A percentile compares a stretch with the other conserved stretches of the same genome.
These are phyloP conservation scores for Napeogenes sylphis DNA, from an alignment of 2,888 invertebrate genomes.

Conservation along the genomic window DNA sequence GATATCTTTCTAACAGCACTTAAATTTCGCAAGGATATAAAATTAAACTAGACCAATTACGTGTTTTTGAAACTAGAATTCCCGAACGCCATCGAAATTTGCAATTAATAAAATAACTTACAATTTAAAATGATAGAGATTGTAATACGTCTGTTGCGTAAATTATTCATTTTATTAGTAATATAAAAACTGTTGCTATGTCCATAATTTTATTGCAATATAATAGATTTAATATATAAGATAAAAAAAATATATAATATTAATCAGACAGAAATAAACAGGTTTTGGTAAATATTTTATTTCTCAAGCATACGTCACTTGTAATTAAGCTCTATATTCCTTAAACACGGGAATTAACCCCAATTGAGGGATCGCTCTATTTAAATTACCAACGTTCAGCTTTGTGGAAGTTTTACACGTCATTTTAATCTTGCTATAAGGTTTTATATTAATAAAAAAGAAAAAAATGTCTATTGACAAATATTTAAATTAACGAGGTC, in stretches of 20 bases:
- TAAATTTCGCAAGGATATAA: too few species aligned
- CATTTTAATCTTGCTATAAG: conserved; percentile 54
- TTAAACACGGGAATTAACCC: conserved; percentile 77
- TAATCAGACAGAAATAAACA: not conserved
- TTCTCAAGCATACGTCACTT: conserved; percentile 45
- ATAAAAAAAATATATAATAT: not conserved
- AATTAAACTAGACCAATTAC: conserved; percentile 20
- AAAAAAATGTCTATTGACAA: conserved; percentile 23
- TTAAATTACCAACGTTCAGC: conserved; percentile 75
- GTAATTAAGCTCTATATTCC: conserved; percentile 75
- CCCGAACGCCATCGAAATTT: conserved; percentile 15
- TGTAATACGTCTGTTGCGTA: not conserved
- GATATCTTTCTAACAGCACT: conserved; percentile 8
- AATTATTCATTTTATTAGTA: too few species aligned
- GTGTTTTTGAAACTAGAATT: conserved; percentile 25
- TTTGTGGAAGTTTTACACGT: conserved; percentile 75
- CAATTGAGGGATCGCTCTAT: conserved; percentile 77
- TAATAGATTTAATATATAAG: too few species aligned
- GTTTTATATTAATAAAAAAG: too few species aligned
- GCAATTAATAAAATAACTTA: conserved; percentile 18
- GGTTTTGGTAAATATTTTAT: conserved; percentile 21
- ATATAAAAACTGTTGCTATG: too few species aligned
- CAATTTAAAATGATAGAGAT: conserved; percentile 16
- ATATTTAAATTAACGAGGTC: conserved; percentile 31
- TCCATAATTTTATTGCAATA: too few species aligned